Conservation (phyloP, 2,113 vertebrate species). For the Etia nguti region DNA sequence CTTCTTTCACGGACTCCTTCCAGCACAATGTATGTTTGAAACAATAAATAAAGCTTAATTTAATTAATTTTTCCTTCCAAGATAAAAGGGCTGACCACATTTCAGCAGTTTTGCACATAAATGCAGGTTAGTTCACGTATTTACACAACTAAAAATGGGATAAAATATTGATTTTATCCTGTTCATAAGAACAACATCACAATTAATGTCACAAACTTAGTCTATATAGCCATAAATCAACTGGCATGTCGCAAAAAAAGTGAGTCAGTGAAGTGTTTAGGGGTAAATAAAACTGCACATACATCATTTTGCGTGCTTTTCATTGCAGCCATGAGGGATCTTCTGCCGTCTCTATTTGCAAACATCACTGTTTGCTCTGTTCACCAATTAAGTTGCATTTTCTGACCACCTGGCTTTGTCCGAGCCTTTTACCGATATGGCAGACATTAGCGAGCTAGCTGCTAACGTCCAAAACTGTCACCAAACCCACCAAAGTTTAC, state of each 20-base stretch:
- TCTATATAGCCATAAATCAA: background rate
- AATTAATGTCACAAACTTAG: background rate
- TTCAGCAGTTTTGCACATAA: background rate
- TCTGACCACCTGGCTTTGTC: background rate
- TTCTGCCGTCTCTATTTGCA: background rate
- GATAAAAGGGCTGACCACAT: background rate
- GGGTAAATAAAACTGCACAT: background rate
- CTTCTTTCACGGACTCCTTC: background rate
- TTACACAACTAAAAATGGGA: background rate
- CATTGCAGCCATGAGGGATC: background rate
- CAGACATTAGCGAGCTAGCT: constrained; percentile 1
- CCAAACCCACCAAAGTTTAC: constrained; percentile 27
- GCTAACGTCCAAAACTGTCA: background rate
- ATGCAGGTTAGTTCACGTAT: background rate
- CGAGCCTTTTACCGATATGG: background rate
- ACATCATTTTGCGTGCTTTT: background rate
- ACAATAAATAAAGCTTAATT: background rate
- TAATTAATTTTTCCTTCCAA: background rate
- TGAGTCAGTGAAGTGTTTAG: background rate
- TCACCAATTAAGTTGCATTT: background rate
- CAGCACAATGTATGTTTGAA: background rate
- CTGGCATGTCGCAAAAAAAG: background rate
- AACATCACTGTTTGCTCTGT: background rate
- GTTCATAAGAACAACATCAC: background rate
- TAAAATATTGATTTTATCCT: background rate